Evolutionary conservation across 2,888 invertebrate genomes (phyloP).

Genomic region (Megaustenia siamemsis): DNA sequence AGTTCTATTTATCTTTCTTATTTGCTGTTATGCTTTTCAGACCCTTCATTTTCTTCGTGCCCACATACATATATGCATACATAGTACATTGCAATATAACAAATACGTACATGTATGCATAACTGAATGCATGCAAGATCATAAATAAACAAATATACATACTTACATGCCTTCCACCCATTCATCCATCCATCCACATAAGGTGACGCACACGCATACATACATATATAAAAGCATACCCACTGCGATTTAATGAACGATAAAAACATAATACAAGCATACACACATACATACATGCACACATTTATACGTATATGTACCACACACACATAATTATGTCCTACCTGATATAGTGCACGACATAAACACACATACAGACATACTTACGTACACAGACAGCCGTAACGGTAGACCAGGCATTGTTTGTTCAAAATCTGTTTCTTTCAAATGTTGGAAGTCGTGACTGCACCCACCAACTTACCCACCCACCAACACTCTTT

Average conservation of each 20-base stretch:
- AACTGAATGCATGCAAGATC: background rate
- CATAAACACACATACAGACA: no score
- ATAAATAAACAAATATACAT: slow-evolving; percentile 6
- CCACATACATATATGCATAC: slow-evolving; percentile 29
- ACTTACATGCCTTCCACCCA: no score
- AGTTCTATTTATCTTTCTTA: no score
- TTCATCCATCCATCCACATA: background rate
- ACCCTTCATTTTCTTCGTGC: background rate
- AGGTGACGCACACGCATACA: background rate
- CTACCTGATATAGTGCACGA: no score
- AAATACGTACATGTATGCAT: slow-evolving; percentile 12
- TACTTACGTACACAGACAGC: no score
- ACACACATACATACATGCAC: no score
- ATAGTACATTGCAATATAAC: background rate
- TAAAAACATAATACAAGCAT: no score
- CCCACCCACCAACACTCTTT: no score
- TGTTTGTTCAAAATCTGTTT: background rate
- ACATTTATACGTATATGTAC: no score
- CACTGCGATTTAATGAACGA: no score
- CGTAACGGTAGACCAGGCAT: background rate
- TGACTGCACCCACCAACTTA: background rate
- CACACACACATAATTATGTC: no score
- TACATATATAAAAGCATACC: background rate
- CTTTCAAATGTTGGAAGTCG: background rate
- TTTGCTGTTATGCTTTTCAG: no score